These are phyloP conservation scores for Bufo bufo DNA, from an alignment of 2,113 vertebrate species.

Conservation along the genomic window DNA sequence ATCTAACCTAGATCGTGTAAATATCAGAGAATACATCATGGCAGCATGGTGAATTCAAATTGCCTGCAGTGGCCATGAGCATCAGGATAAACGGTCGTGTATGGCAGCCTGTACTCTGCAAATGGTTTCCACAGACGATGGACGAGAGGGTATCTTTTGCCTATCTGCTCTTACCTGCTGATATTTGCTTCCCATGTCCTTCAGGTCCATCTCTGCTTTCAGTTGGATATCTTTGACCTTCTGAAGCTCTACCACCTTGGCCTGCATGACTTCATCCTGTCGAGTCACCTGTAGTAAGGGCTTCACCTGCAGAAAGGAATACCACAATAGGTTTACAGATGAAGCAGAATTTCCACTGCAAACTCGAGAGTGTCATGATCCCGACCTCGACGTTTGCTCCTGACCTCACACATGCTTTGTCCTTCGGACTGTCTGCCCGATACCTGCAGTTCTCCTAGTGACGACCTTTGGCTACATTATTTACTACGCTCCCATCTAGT, in stretches of 20 bases:
- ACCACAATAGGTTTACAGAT: neutral
- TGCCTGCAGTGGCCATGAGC: neutral
- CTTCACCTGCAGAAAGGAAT: constrained; percentile 77
- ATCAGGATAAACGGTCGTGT: neutral
- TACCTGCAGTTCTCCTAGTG: no score
- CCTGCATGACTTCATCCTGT: constrained; percentile 90
- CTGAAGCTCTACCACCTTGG: constrained; percentile 78
- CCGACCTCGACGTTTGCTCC: no score
- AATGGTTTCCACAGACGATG: neutral
- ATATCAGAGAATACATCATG: neutral
- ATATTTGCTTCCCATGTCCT: constrained; percentile 79
- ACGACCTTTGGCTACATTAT: no score
- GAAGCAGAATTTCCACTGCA: neutral
- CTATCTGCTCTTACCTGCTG: constrained; percentile 70
- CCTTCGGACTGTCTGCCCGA: no score
- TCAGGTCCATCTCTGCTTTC: constrained; percentile 75
- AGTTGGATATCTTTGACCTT: constrained; percentile 82
- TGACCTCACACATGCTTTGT: no score
- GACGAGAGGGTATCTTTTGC: neutral
- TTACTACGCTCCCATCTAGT: no score
- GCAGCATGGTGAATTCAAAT: neutral
- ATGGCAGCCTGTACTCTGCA: neutral
- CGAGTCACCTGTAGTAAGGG: constrained; percentile 88
- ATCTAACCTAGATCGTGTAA: no score
- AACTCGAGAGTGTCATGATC: neutral